Percentiles rank a stretch among this genome's conserved stretches.
Evolutionary conservation across 2,113 vertebrate species (phyloP).

Genomic region (Xiphophorus hellerii): DNA sequence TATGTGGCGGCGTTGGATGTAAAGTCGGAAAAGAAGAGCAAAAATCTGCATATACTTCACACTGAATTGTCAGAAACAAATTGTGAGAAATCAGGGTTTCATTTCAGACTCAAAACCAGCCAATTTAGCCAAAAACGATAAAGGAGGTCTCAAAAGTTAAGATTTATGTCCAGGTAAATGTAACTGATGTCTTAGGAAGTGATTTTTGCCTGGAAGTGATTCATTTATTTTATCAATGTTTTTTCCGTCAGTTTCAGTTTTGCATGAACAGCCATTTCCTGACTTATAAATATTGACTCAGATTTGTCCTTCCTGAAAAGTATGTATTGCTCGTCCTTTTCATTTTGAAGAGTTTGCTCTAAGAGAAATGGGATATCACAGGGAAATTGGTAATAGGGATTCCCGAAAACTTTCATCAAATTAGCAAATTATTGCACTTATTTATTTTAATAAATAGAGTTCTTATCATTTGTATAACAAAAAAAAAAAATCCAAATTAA

Average conservation of each 20-base stretch:
- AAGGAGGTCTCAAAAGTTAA: too few species aligned
- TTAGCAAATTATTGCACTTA: too few species aligned
- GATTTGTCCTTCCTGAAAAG: background rate
- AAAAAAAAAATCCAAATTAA: too few species aligned
- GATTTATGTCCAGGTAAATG: background rate
- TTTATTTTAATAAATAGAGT: too few species aligned
- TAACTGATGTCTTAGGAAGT: background rate
- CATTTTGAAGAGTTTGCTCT: background rate
- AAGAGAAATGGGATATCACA: background rate
- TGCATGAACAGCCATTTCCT: background rate
- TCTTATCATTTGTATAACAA: too few species aligned
- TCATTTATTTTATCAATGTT: background rate
- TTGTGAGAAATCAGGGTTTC: background rate
- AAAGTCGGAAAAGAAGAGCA: background rate
- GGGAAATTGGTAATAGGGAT: too few species aligned
- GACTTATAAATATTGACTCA: background rate
- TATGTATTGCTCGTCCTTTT: background rate
- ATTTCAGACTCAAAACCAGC: background rate
- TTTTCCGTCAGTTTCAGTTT: background rate
- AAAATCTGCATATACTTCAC: background rate
- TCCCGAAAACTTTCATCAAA: too few species aligned
- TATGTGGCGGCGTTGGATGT: background rate
- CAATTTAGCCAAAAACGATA: too few species aligned
- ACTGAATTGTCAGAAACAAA: background rate
- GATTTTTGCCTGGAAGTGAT: background rate